A percentile compares a stretch with the other conserved stretches of the same genome.
These are phyloP conservation scores for Dicaeum eximium DNA, from an alignment of 2,113 vertebrate species.

Conservation along the genomic window DNA sequence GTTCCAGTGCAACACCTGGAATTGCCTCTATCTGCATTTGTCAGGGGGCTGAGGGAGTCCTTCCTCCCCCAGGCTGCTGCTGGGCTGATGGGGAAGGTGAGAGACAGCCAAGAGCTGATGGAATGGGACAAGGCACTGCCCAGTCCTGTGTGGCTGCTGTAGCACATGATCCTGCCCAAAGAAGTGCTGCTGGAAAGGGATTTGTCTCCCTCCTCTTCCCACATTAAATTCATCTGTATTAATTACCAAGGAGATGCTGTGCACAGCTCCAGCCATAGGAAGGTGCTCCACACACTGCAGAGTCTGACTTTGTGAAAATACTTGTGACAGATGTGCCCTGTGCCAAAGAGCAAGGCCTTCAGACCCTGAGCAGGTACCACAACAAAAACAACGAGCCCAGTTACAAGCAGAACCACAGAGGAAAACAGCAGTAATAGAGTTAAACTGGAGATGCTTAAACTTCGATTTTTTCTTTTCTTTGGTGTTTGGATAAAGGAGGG, in stretches of 20 bases:
- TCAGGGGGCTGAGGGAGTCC: background rate
- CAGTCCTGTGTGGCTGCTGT: rapidly evolving
- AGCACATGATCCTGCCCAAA: background rate
- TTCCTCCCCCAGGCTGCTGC: background rate
- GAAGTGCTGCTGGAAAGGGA: background rate
- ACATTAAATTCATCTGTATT: background rate
- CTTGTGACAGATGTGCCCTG: background rate
- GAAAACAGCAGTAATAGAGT: background rate
- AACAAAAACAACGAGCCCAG: rapidly evolving
- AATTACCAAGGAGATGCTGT: background rate
- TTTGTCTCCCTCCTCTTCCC: background rate
- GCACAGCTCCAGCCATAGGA: background rate
- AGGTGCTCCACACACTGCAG: background rate
- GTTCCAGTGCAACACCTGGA: background rate
- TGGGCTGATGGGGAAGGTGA: background rate
- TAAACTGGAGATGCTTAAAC: background rate
- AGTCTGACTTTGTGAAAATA: background rate
- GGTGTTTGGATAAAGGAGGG: background rate
- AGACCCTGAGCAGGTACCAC: background rate
- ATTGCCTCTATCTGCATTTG: background rate
- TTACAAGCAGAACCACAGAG: background rate
- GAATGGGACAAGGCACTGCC: background rate
- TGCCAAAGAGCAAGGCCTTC: background rate
- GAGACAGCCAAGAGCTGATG: background rate
- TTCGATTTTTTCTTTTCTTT: background rate